Evolutionary conservation across 64 coral and sea anemone species (phyloP).

Genomic region (Montipora efflorescens): DNA sequence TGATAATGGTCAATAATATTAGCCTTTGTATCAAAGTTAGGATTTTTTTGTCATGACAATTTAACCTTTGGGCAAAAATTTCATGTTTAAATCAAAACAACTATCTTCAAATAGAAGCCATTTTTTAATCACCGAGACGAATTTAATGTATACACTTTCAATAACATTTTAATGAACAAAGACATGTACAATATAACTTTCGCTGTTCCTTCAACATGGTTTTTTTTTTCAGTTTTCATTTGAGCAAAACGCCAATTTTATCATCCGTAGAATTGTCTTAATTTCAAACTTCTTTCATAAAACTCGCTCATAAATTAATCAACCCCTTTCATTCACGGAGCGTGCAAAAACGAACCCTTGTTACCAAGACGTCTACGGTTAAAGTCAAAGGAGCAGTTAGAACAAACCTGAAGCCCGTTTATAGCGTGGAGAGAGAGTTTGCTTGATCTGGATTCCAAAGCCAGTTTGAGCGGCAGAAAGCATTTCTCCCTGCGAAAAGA

Average conservation of each 20-base stretch:
- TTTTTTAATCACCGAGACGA: constrained; percentile 16
- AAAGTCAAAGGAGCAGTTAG: neutral
- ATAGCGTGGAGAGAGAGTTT: constrained; percentile 88
- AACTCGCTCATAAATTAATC: constrained; percentile 50
- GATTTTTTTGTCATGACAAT: constrained; percentile 6
- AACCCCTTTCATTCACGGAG: constrained; percentile 10
- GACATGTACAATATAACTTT: neutral
- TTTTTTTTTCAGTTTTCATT: neutral
- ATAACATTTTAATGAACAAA: neutral
- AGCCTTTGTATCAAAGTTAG: constrained; percentile 17
- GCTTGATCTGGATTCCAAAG: constrained; percentile 84
- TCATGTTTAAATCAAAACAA: neutral
- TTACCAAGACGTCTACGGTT: no score
- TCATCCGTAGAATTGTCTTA: constrained; percentile 46
- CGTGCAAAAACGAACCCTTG: constrained; percentile 4
- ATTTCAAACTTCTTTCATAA: constrained; percentile 46
- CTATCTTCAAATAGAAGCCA: constrained; percentile 9
- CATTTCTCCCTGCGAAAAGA: constrained; percentile 84
- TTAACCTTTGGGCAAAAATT: neutral
- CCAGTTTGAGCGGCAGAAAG: constrained; percentile 91
- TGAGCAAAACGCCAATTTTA: neutral
- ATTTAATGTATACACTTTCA: neutral
- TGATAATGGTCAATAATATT: neutral
- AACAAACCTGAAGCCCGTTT: constrained; percentile 91
- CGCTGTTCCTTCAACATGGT: neutral